Evolutionary conservation across 1,140 invertebrate species (phyloP).

Genomic region (Cataglyphis hispanica): DNA sequence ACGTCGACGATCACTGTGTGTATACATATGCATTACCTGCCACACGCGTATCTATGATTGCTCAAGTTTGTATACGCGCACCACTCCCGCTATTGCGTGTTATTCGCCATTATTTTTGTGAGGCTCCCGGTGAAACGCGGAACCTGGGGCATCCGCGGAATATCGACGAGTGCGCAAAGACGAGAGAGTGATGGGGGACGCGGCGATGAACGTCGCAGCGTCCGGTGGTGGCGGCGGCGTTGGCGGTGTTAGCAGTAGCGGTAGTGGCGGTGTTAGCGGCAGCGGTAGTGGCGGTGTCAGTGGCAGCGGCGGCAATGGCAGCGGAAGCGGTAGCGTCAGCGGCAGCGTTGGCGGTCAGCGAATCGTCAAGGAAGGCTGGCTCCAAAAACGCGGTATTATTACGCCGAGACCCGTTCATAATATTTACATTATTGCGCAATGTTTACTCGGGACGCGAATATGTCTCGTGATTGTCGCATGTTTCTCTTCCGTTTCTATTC

Average conservation of each 20-base stretch:
- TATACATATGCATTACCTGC: constrained; percentile 66
- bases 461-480: neutral
- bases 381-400: constrained; percentile 90
- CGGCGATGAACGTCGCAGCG: constrained; percentile 85
- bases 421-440: constrained; percentile 65
- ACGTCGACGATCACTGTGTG: constrained; percentile 68
- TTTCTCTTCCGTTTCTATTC: neutral
- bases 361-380: constrained; percentile 94
- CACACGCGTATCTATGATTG: constrained; percentile 77
- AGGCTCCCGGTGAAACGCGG: constrained; percentile 26
- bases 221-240: constrained; percentile 80
- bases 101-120: constrained; percentile 65
- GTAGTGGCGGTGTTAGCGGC: neutral
- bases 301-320: neutral
- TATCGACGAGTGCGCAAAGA: constrained; percentile 46
- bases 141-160: constrained; percentile 8
- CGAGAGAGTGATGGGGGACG: constrained; percentile 80
- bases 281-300: neutral
- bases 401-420: constrained; percentile 47
- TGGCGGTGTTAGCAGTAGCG: constrained; percentile 80
- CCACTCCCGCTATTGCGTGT: constrained; percentile 65
- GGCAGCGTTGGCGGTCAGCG: constrained; percentile 77
- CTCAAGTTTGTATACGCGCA: constrained; percentile 74
- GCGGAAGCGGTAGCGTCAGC: constrained; percentile 76
- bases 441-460: neutral